These are phyloP conservation scores for Labia minor DNA, from an alignment of 2,888 invertebrate species.

Conservation along the genomic window DNA sequence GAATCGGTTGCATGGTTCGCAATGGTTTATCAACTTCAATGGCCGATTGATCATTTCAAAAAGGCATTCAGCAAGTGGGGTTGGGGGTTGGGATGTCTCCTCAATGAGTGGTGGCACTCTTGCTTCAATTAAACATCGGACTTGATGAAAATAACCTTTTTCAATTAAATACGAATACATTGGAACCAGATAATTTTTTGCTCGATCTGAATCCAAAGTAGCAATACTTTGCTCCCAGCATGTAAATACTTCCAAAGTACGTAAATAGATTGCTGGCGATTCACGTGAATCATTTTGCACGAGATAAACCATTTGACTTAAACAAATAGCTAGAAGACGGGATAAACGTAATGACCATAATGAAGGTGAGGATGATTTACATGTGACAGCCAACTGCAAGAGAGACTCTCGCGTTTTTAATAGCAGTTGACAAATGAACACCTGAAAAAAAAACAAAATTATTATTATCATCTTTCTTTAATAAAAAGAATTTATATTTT, in stretches of 20 bases:
- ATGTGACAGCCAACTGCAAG: constrained; percentile 30
- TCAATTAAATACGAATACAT: constrained; percentile 25
- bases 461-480: background rate
- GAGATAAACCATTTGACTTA: constrained; percentile 25
- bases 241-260: constrained; percentile 69
- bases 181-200: constrained; percentile 27
- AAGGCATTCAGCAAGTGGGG: constrained; percentile 59
- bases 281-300: constrained; percentile 30
- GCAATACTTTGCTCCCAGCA: constrained; percentile 39
- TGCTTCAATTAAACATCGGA: constrained; percentile 57
- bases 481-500: background rate
- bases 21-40: constrained; percentile 46
- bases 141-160: constrained; percentile 59
- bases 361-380: constrained; percentile 18
- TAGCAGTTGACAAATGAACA: constrained; percentile 37
- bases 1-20: constrained; percentile 31
- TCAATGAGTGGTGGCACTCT: constrained; percentile 58
- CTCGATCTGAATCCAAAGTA: constrained; percentile 35
- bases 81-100: constrained; percentile 55
- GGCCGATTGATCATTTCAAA: constrained; percentile 68
- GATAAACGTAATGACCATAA: constrained; percentile 38
- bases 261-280: constrained; percentile 59
- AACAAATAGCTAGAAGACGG: constrained; percentile 29
- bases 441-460: constrained; percentile 31
- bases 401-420: constrained; percentile 37